These are phyloP conservation scores for Rutilus rutilus DNA, from an alignment of 2,113 vertebrate species.

Conservation along the genomic window DNA sequence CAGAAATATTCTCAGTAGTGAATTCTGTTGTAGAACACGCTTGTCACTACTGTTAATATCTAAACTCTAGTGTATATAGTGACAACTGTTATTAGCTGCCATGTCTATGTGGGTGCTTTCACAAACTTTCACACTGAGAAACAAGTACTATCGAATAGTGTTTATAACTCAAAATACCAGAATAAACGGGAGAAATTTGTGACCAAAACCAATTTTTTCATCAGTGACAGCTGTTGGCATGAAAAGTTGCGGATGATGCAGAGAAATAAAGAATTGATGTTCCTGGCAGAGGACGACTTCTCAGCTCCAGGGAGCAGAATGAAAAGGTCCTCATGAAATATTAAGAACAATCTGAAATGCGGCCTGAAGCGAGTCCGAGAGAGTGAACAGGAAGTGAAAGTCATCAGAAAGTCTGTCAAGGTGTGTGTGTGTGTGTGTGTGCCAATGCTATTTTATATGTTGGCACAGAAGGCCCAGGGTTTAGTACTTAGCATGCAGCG, in stretches of 20 bases:
- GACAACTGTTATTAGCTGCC: neutral
- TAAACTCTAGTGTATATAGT: neutral
- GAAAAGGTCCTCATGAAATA: constrained; percentile 75
- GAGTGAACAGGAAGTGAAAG: constrained; percentile 54
- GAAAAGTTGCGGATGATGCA: constrained; percentile 40
- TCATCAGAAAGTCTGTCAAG: constrained; percentile 56
- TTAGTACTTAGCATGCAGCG: neutral
- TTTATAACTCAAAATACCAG: neutral
- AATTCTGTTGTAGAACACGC: neutral
- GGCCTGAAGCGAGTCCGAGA: constrained; percentile 59
- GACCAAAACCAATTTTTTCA: constrained; percentile 58
- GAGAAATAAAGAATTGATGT: constrained; percentile 74
- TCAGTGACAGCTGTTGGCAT: constrained; percentile 65
- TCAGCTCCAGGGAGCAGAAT: constrained; percentile 61
- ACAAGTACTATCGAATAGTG: neutral
- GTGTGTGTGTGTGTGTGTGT: constrained; percentile 59
- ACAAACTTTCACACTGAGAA: neutral
- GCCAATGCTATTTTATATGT: constrained; percentile 25
- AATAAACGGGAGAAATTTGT: neutral
- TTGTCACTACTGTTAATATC: neutral
- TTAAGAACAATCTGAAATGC: constrained; percentile 67
- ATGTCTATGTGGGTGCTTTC: neutral
- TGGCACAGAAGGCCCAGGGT: neutral
- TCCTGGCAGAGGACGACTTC: constrained; percentile 58
- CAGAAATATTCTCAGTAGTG: neutral